Conservation (phyloP, 2,113 vertebrate species). For the Gadus chalcogrammus region DNA sequence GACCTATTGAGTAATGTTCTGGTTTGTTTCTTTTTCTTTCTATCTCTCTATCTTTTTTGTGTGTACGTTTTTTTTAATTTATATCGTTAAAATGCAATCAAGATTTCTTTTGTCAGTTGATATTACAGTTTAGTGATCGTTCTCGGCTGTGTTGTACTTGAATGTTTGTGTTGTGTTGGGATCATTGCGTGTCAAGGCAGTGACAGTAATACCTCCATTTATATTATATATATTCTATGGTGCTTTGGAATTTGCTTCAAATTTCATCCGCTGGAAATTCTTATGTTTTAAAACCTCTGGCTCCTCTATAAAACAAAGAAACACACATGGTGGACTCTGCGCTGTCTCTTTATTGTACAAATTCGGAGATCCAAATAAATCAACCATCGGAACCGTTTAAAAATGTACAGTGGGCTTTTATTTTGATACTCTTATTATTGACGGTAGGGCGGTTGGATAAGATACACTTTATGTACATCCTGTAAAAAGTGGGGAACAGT, state of each 20-base stretch:
- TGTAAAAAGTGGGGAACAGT: conserved; percentile 56
- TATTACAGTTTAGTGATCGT: neutral
- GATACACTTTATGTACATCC: conserved; percentile 69
- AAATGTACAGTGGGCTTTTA: conserved; percentile 68
- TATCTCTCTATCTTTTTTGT: neutral
- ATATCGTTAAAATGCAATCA: neutral
- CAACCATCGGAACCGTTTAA: conserved; percentile 42
- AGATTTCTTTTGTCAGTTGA: neutral
- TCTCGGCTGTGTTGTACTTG: neutral
- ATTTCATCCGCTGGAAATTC: conserved; percentile 9
- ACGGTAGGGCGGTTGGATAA: conserved; percentile 60
- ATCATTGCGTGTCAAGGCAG: conserved; percentile 5
- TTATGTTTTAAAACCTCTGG: conserved; percentile 29
- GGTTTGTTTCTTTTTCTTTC: neutral
- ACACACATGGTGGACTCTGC: neutral
- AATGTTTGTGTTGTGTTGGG: conserved; percentile 12
- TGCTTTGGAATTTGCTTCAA: conserved; percentile 23
- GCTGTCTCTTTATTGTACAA: conserved; percentile 6
- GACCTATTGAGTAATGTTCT: neutral
- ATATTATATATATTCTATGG: conserved; percentile 16
- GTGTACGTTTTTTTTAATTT: neutral
- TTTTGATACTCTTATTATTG: conserved; percentile 63
- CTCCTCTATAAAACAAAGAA: conserved; percentile 33
- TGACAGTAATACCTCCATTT: neutral
- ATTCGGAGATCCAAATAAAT: conserved; percentile 5